These are phyloP conservation scores for Neocrepidodera transversa DNA, from an alignment of 2,888 invertebrate species.

Conservation along the genomic window DNA sequence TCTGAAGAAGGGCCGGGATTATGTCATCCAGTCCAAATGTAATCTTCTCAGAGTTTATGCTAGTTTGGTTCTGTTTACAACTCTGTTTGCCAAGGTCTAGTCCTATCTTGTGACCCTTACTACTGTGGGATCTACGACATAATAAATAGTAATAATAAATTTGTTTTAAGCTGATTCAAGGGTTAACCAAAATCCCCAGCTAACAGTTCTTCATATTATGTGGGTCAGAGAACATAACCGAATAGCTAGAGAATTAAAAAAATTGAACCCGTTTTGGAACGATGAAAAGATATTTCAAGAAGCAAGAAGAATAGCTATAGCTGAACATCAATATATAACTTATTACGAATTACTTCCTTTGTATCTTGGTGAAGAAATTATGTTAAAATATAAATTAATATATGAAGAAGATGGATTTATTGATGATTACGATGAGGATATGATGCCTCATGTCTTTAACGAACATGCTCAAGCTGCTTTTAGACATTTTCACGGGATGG, in stretches of 20 bases:
- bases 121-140: not conserved
- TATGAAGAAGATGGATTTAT: conserved; percentile 28
- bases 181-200: conserved; percentile 57
- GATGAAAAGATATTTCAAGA: conserved; percentile 61
- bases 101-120: not conserved
- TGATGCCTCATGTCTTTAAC: conserved; percentile 53
- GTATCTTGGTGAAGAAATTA: conserved; percentile 20
- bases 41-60: not conserved
- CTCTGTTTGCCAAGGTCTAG: no score
- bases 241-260: conserved; percentile 53
- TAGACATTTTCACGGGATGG: conserved; percentile 57
- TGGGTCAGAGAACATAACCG: conserved; percentile 61
- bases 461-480: conserved; percentile 56
- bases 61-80: no score
- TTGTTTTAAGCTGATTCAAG: conserved; percentile 53
- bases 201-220: conserved; percentile 59
- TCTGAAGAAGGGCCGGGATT: no score
- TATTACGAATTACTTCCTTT: conserved; percentile 75
- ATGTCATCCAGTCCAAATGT: no score
- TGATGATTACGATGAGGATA: conserved; percentile 38
- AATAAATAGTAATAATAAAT: not conserved
- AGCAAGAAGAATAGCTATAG: conserved; percentile 57
- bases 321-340: conserved; percentile 69
- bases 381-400: conserved; percentile 18
- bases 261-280: conserved; percentile 61